Evolutionary conservation across 2,797 vertebrate genomes (phyloP).

Genomic region (Lophotriccus pileatus): DNA sequence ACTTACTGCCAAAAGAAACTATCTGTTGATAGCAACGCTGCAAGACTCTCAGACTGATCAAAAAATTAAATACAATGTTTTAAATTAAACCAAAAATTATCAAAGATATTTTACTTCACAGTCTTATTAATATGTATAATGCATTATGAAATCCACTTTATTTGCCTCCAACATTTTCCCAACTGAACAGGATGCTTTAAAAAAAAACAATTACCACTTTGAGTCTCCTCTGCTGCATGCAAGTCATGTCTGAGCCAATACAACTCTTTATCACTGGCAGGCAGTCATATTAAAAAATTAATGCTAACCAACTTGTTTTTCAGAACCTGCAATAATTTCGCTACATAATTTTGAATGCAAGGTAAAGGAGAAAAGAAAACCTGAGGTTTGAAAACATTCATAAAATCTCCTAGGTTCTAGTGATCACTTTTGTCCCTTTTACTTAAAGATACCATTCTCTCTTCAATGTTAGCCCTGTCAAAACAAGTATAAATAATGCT

Average conservation of each 20-base stretch:
- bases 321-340: background rate
- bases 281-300: background rate
- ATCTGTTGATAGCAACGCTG: background rate
- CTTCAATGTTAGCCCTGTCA: background rate
- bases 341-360: background rate
- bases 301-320: background rate
- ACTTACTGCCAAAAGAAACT: background rate
- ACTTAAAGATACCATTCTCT: background rate
- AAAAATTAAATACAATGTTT: background rate
- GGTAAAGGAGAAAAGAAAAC: background rate
- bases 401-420: background rate
- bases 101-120: background rate
- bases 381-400: background rate
- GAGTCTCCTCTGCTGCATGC: background rate
- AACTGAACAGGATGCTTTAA: background rate
- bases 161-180: background rate
- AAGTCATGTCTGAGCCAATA: background rate
- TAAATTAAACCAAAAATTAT: background rate
- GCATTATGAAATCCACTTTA: background rate
- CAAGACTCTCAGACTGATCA: background rate
- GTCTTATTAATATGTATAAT: constrained; percentile 9
- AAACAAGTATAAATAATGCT: background rate
- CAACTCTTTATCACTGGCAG: background rate
- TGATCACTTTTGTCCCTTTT: background rate
- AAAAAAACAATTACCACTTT: background rate